A percentile compares a stretch with the other conserved stretches of the same genome.
phyloP scores from a whole-genome alignment of 2,888 invertebrate genomes.

The Scaptomyza flava region DNA sequence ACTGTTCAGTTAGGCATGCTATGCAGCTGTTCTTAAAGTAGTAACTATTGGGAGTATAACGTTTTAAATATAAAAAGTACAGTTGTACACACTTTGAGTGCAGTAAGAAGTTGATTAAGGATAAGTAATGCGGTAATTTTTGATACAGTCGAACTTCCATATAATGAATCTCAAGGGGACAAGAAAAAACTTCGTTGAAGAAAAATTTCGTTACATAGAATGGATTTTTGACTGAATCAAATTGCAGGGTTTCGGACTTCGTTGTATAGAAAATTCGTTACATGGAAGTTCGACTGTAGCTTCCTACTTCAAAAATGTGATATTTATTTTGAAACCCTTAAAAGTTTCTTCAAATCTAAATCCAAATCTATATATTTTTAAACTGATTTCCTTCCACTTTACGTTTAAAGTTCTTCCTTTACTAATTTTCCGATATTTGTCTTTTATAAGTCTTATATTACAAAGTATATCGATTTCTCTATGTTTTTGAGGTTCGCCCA shows the following conservation, averaged over 20 bases:
- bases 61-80: neutral
- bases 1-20: constrained; percentile 36
- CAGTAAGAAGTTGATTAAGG: neutral
- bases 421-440: neutral
- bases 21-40: constrained; percentile 39
- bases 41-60: neutral
- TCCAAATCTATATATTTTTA: neutral
- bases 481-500: neutral
- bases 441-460: neutral
- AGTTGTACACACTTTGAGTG: neutral
- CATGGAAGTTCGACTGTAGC: no score
- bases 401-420: neutral
- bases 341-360: neutral
- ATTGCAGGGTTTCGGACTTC: no score
- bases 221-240: no score
- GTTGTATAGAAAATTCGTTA: no score
- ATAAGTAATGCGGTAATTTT: neutral
- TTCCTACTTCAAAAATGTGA: neutral
- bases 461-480: neutral
- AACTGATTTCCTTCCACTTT: neutral
- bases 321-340: no score
- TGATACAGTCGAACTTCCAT: no score
- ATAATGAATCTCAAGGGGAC: no score
- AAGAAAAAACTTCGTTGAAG: no score
- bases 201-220: no score